These are phyloP conservation scores for Dicyrtoma fusca DNA, from an alignment of 2,888 invertebrate species.

Conservation along the genomic window DNA sequence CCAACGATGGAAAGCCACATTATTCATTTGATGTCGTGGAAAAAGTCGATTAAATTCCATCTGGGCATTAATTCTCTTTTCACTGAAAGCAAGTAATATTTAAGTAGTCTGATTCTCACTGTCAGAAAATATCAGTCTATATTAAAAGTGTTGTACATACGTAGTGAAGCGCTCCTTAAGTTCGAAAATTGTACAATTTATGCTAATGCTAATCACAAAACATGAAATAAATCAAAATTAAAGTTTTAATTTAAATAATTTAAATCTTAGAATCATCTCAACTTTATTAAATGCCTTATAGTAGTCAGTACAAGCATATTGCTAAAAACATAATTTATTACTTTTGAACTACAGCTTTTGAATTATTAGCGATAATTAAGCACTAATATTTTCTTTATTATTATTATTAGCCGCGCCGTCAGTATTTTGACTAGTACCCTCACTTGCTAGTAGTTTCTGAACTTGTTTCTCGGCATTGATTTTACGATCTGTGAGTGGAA, in stretches of 20 bases:
- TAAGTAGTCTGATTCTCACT: background rate
- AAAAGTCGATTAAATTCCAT: background rate
- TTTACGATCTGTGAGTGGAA: slow-evolving; percentile 70
- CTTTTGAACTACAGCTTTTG: too few relatives aligned
- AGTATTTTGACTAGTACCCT: background rate
- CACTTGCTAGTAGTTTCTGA: slow-evolving; percentile 58
- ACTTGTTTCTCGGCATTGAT: slow-evolving; percentile 67
- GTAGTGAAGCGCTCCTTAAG: too few relatives aligned
- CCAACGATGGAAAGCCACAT: slow-evolving; percentile 43
- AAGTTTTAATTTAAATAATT: too few relatives aligned
- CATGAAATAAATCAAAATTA: too few relatives aligned
- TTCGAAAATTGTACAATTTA: too few relatives aligned
- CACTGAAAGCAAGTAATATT: background rate
- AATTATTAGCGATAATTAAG: background rate
- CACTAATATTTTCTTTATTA: background rate
- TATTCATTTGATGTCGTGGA: slow-evolving; percentile 47
- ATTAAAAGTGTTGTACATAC: too few relatives aligned
- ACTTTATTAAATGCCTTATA: too few relatives aligned
- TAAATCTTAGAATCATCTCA: too few relatives aligned
- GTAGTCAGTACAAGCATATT: too few relatives aligned
- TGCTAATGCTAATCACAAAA: too few relatives aligned
- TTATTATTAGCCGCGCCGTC: background rate
- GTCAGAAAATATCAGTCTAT: too few relatives aligned
- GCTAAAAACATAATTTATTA: too few relatives aligned
- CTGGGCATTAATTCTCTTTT: background rate